Evolutionary conservation across 2,797 vertebrate genomes (phyloP).

Genomic region (Aplochiton taeniatus): DNA sequence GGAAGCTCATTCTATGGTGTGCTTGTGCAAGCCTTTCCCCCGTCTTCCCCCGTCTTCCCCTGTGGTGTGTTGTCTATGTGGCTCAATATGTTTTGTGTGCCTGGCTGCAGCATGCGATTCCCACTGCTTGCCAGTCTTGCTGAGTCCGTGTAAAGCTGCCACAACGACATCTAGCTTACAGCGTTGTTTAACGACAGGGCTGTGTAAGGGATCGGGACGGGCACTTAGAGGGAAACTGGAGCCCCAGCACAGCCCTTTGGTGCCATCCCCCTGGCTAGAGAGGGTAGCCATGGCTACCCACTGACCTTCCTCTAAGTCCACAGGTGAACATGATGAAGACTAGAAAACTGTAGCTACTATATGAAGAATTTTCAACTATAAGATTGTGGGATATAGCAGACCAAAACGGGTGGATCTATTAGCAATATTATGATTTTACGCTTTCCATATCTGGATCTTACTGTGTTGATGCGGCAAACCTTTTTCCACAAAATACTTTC

Average conservation of each 20-base stretch:
- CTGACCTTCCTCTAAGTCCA: slow-evolving; percentile 41
- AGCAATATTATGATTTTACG: no score
- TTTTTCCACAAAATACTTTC: no score
- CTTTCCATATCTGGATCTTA: no score
- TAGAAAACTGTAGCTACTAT: no score
- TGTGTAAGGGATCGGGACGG: slow-evolving; percentile 54
- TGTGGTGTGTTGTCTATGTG: no score
- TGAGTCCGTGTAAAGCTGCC: slow-evolving; percentile 45
- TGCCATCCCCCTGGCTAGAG: slow-evolving; percentile 46
- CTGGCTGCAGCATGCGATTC: neutral
- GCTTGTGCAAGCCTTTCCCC: no score
- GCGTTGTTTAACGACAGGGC: slow-evolving; percentile 46
- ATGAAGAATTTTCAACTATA: no score
- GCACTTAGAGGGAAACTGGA: slow-evolving; percentile 56
- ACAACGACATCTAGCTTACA: slow-evolving; percentile 38
- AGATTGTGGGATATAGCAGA: no score
- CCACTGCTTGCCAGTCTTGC: slow-evolving; percentile 16
- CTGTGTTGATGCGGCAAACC: no score
- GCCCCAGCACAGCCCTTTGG: slow-evolving; percentile 48
- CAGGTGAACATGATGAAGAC: slow-evolving; percentile 24
- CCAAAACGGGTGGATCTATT: no score
- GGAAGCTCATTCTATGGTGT: no score
- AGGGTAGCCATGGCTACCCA: slow-evolving; percentile 34
- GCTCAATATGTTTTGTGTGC: neutral
- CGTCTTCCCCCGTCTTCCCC: slow-evolving; percentile 16